These are phyloP conservation scores for Corbicula japonica DNA, from an alignment of 2,888 invertebrate genomes.

Conservation along the genomic window DNA sequence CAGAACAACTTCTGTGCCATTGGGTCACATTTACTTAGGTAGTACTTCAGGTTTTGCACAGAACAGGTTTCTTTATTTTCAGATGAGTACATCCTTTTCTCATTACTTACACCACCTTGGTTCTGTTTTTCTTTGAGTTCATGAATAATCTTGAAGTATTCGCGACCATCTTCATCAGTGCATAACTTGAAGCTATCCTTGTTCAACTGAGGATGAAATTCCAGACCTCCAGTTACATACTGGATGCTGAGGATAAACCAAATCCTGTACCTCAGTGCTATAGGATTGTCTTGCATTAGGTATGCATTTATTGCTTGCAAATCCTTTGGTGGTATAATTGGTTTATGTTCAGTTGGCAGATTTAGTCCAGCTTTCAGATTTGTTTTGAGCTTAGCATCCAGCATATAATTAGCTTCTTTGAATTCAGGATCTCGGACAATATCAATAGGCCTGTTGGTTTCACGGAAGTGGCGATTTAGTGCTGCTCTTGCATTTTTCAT, in stretches of 20 bases:
- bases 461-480: slow-evolving; percentile 24
- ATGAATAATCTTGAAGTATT: slow-evolving; percentile 15
- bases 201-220: slow-evolving; percentile 35
- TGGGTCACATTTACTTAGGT: slow-evolving; percentile 17
- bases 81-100: slow-evolving; percentile 39
- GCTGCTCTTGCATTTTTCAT: slow-evolving; percentile 38
- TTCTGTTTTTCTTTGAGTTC: slow-evolving; percentile 28
- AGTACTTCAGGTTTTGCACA: slow-evolving; percentile 10
- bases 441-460: slow-evolving; percentile 12
- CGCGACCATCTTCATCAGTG: slow-evolving; percentile 12
- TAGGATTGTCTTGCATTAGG: slow-evolving; percentile 3
- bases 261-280: slow-evolving; percentile 20
- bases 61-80: slow-evolving; percentile 16
- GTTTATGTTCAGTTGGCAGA: too few relatives aligned
- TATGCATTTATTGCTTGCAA: slow-evolving; percentile 7
- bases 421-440: slow-evolving; percentile 16
- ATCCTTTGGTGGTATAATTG: slow-evolving; percentile 10
- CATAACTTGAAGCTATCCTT: not conserved
- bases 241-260: slow-evolving; percentile 36
- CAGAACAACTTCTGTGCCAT: slow-evolving; percentile 17
- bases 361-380: too few relatives aligned
- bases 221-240: slow-evolving; percentile 26
- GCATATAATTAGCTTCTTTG: too few relatives aligned
- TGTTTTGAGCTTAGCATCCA: too few relatives aligned
- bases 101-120: slow-evolving; percentile 20